A percentile compares a stretch with the other conserved stretches of the same genome.
Evolutionary conservation across 2,113 vertebrate species (phyloP).

Genomic region (Elephas maximus): DNA sequence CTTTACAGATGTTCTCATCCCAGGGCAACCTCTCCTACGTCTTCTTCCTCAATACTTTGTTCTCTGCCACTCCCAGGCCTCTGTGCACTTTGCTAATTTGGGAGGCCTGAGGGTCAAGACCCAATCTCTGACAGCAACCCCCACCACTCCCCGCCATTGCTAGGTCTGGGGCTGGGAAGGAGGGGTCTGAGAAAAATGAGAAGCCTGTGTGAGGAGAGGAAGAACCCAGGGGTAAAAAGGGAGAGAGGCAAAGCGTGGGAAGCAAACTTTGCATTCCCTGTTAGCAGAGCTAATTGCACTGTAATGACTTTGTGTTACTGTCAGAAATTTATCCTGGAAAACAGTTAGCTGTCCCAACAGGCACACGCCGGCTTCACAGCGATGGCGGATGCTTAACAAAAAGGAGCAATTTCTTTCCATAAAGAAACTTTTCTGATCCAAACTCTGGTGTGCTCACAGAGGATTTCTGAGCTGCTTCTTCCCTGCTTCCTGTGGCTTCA

Average conservation of each 20-base stretch:
- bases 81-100: background rate
- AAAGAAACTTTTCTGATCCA: slow-evolving; percentile 8
- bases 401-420: slow-evolving; percentile 47
- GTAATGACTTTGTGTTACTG: slow-evolving; percentile 79
- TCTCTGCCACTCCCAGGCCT: background rate
- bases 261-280: slow-evolving; percentile 49
- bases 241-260: background rate
- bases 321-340: slow-evolving; percentile 81
- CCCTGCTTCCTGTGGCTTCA: background rate
- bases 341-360: slow-evolving; percentile 78
- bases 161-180: background rate
- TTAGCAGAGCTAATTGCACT: slow-evolving; percentile 76
- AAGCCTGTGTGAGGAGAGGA: background rate
- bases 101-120: background rate
- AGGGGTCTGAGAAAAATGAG: background rate
- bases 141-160: background rate
- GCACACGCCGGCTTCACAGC: background rate
- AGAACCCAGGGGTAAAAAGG: background rate
- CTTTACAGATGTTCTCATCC: background rate
- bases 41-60: background rate
- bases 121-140: background rate
- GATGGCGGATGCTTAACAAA: slow-evolving; percentile 4
- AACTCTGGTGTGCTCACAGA: background rate
- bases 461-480: background rate
- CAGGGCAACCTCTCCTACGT: background rate